These are phyloP conservation scores for Corythoichthys haematopterus DNA, from an alignment of 2,113 vertebrate species.

Conservation along the genomic window DNA sequence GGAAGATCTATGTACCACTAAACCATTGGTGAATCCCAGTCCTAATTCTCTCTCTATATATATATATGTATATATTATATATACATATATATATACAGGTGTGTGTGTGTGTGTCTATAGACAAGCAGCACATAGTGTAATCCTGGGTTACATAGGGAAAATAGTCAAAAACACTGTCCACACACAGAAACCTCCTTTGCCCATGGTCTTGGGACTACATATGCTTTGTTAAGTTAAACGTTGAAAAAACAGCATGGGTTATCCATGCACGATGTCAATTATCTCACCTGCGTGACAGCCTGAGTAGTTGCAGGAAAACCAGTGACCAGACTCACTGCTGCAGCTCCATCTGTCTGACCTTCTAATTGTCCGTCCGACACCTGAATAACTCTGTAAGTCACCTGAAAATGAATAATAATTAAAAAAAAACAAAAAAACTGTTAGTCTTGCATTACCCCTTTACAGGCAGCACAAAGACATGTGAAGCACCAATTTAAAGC, in stretches of 20 bases:
- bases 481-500: background rate
- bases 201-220: background rate
- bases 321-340: conserved; percentile 80
- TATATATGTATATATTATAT: too few relatives aligned
- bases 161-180: background rate
- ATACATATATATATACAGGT: too few relatives aligned
- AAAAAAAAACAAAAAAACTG: background rate
- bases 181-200: background rate
- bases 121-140: background rate
- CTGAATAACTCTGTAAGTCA: conserved; percentile 92
- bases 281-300: conserved; percentile 82
- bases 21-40: too few relatives aligned
- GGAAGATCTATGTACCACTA: too few relatives aligned
- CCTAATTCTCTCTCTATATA: too few relatives aligned
- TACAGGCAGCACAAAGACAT: background rate
- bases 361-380: conserved; percentile 90
- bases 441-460: background rate
- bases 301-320: conserved; percentile 83
- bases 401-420: conserved; percentile 55
- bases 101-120: too few relatives aligned
- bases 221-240: background rate
- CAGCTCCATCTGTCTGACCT: conserved; percentile 80
- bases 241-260: background rate
- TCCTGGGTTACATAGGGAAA: background rate
- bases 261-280: background rate